These are phyloP conservation scores for Porites rus DNA, from an alignment of 92 coral and sea anemone species.

Conservation along the genomic window DNA sequence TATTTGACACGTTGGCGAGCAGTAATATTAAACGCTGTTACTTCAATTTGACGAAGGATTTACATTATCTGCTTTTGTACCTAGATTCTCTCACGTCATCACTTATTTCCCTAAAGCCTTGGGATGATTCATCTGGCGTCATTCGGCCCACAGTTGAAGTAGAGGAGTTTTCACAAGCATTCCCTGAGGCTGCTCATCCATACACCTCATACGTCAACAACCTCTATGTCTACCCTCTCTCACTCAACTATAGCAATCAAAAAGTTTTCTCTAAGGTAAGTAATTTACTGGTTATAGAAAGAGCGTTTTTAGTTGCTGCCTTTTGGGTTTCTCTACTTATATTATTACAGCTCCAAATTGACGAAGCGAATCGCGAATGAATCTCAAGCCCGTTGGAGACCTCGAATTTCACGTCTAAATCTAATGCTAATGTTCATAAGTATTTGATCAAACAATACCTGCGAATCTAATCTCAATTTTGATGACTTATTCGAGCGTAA, in stretches of 20 bases:
- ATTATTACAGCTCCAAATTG: too few species aligned
- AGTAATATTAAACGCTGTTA: too few species aligned
- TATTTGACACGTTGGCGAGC: too few species aligned
- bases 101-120: constrained; percentile 86
- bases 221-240: constrained; percentile 89
- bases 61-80: neutral
- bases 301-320: neutral
- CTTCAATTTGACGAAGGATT: too few species aligned
- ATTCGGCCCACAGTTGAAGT: constrained; percentile 83
- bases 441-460: too few species aligned
- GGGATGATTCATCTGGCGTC: constrained; percentile 47
- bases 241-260: constrained; percentile 91
- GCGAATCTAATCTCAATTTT: too few species aligned
- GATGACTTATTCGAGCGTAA: too few species aligned
- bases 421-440: too few species aligned
- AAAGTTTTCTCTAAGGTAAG: constrained; percentile 92
- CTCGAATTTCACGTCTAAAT: too few species aligned
- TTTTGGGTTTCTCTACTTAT: too few species aligned
- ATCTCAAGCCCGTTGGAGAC: too few species aligned
- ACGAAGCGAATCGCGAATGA: too few species aligned
- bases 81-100: constrained; percentile 92
- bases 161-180: constrained; percentile 88
- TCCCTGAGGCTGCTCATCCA: constrained; percentile 93
- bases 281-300: neutral
- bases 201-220: constrained; percentile 88